Percentiles rank a stretch among this genome's conserved stretches.
These are phyloP conservation scores for Alcis repandata DNA, from an alignment of 2,888 invertebrate species.

Conservation along the genomic window DNA sequence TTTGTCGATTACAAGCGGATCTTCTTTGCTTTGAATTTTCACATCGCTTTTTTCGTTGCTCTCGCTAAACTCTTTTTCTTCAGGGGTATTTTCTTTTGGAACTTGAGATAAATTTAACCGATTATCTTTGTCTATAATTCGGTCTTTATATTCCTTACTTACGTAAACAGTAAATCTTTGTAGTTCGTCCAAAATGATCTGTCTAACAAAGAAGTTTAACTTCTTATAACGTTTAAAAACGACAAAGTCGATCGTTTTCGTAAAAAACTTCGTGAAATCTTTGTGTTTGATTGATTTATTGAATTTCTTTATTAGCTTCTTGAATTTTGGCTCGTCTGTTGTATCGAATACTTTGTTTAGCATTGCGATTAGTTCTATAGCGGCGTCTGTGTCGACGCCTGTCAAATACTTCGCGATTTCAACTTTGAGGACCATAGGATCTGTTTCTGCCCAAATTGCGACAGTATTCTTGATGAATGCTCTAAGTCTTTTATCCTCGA, in stretches of 20 bases:
- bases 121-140: background rate
- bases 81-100: background rate
- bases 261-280: constrained; percentile 26
- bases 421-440: constrained; percentile 32
- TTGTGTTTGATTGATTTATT: constrained; percentile 14
- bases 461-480: constrained; percentile 22
- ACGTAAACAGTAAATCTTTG: constrained; percentile 18
- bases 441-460: constrained; percentile 18
- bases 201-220: constrained; percentile 4
- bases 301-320: constrained; percentile 28
- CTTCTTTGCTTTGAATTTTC: background rate
- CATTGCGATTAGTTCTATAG: constrained; percentile 19
- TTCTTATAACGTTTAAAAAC: constrained; percentile 26
- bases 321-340: constrained; percentile 17
- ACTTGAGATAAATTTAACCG: background rate
- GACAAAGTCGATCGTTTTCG: constrained; percentile 27
- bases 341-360: constrained; percentile 26
- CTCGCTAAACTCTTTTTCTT: background rate
- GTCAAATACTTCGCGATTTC: constrained; percentile 35
- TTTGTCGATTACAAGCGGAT: background rate
- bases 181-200: constrained; percentile 12
- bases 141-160: background rate
- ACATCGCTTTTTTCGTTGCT: background rate
- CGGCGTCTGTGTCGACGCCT: constrained; percentile 8
- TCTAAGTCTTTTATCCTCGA: constrained; percentile 10